Conservation (phyloP, 2,113 vertebrate genomes). For the Ciconia stormi region DNA sequence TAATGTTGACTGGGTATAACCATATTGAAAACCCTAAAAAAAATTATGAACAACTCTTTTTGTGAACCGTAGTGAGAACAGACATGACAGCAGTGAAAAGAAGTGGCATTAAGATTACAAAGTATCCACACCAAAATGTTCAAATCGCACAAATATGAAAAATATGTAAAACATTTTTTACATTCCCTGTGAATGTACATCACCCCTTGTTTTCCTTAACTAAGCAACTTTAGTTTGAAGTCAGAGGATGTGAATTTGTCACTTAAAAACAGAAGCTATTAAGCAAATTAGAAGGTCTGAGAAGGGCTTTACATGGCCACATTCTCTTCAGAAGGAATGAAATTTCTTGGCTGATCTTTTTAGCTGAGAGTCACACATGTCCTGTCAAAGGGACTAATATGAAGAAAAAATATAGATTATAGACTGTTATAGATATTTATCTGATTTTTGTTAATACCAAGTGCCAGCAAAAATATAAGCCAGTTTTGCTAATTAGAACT, state of each 20-base stretch:
- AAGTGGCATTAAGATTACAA: not conserved
- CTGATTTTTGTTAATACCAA: not conserved
- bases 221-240: not conserved
- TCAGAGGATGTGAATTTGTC: not conserved
- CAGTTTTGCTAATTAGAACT: not conserved
- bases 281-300: not conserved
- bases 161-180: not conserved
- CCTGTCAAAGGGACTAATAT: not conserved
- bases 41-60: not conserved
- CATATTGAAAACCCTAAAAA: not conserved
- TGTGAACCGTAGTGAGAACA: not conserved
- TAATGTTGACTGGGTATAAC: not conserved
- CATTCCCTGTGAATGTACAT: not conserved
- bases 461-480: not conserved
- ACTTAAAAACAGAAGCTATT: not conserved
- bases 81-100: not conserved
- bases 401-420: not conserved
- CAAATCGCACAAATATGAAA: not conserved
- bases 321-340: not conserved
- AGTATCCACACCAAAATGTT: not conserved
- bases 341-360: not conserved
- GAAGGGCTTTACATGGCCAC: not conserved
- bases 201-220: not conserved
- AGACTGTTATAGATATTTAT: not conserved
- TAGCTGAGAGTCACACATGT: not conserved